phyloP scores from a whole-genome alignment of 2,888 invertebrate species.

The Scaptomyza flava region DNA sequence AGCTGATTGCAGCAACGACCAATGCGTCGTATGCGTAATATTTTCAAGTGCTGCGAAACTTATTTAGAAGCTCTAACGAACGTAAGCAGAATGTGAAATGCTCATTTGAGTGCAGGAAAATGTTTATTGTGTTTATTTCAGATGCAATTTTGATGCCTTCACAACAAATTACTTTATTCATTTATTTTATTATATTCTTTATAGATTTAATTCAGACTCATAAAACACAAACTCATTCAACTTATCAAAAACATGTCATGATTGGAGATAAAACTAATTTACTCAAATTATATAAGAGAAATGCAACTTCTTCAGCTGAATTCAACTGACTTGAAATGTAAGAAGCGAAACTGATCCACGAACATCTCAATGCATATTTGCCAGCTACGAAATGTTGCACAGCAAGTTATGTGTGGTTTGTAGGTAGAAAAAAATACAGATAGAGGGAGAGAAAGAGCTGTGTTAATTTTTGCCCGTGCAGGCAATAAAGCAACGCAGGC shows the following conservation, averaged over 20 bases:
- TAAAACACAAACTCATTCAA: too few relatives aligned
- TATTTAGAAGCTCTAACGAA: neutral
- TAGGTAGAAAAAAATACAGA: conserved; percentile 1
- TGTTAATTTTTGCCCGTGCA: conserved; percentile 71
- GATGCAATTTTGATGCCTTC: neutral
- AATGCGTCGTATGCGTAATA: conserved; percentile 35
- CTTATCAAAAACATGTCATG: neutral
- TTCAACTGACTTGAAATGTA: neutral
- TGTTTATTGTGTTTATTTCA: neutral
- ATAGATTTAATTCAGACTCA: too few relatives aligned
- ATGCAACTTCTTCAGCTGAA: neutral
- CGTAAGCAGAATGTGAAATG: neutral
- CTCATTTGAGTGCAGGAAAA: neutral
- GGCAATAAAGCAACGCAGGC: conserved; percentile 73
- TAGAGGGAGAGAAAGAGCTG: conserved; percentile 26
- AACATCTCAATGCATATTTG: conserved; percentile 40
- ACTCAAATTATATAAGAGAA: neutral
- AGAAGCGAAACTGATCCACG: conserved; percentile 3
- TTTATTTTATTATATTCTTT: too few relatives aligned
- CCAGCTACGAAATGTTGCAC: conserved; percentile 34
- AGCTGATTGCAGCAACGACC: conserved; percentile 25
- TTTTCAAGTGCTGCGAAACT: neutral
- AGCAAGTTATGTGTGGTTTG: conserved; percentile 6
- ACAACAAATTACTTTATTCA: too few relatives aligned
- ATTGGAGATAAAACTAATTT: neutral